Base-by-base conservation (phyloP, 2,797 vertebrate genomes). In the Acestrorhynchus altus region DNA sequence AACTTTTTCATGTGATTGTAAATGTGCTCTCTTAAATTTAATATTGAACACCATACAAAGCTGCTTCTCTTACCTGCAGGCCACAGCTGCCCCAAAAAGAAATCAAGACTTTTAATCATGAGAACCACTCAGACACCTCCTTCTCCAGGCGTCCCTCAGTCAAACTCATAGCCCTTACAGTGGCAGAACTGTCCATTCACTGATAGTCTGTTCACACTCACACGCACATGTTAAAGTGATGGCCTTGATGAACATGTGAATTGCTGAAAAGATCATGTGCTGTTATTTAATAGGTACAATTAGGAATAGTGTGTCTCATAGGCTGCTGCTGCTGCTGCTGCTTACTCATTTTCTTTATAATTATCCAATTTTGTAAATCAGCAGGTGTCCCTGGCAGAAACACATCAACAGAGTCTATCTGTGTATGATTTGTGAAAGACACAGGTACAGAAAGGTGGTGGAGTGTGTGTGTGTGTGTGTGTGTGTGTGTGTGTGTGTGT, bases 211-310 rank as follows among this genome's bases (percentile, higher is more conserved):
- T 16, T 28, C 24, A 26, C 22, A 26, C 10, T 0, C 56, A 47
- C 63, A 46, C 20, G 24, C 13, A 59, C 13, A 31, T 35, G n/a
- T 59, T 35, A 18, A 4, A 3, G 15, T 60, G 57, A 16, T 2
- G 4, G 16, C 77, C 79, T 79, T 85, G 72, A 83, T 83, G 79
- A 64, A 26, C 61, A 66, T 63, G 82, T 79, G 83, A 78, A 85
- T 79, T 80, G 81, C 76, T 46, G n/a, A 83, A 83, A 81, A 67
- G 77, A 85, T 83, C 76, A 76, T 72, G 52, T 2, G 52, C 70
- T 84, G 51, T 86, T 87, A 84, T 87, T 86, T 83, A 89, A 87
- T 86, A 81, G 83, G 75, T 77, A 49, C 75, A 73, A 83, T 89
- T 80, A 79, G 74, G 84, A 86, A 84, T 80, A 79, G 82, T 78